Base-by-base conservation (phyloP, 2,797 vertebrate species). In the Muscicapa striata region DNA sequence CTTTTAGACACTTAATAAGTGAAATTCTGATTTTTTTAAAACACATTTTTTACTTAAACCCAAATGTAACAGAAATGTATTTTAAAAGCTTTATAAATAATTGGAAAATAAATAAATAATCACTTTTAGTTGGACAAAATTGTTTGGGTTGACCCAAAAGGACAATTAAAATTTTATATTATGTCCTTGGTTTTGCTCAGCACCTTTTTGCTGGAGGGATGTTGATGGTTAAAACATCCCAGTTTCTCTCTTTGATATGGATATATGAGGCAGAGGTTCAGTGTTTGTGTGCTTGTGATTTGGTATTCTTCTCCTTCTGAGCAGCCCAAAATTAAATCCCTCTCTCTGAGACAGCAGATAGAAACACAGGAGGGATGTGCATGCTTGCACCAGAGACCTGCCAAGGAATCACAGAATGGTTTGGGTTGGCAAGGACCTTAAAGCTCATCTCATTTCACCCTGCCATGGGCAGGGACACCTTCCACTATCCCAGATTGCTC, bases 401-500 rank as follows among this genome's bases (percentile, higher is more conserved):
- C 8, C 26, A 10, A 9, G 29, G 19, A 52, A 46, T 5, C 63
- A 6, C n/a, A 54, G 29, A 30, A 8, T 5, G 48, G 15, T 45
- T 61, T 52, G 29, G 15, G 29, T 6, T 46, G 24, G 8, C 34
- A 45, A 45, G 40, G 40, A 40, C n/a, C 10, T n/a, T 40, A 20
- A 68, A 61, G 2, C 11, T 40, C 40, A 29, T 40, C 55, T 1
- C 6, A 14, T 86, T 40, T 30, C 48, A 40, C 18, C 23, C 38
- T 67, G 15, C 18, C 12, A 4, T 11, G 52, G 57, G 12, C 46
- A 76, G 23, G n/a, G 19, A 34, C 63, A 9, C 7, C 20, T 62
- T 7, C 34, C 40, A 0, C 64, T 7, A 0, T 34, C 16, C 48
- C 57, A 62, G 57, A 30, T 0, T 48, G 30, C 10, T 40, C 48